Base-by-base conservation (phyloP, 1,140 invertebrate species). In the Zophobas morio region DNA sequence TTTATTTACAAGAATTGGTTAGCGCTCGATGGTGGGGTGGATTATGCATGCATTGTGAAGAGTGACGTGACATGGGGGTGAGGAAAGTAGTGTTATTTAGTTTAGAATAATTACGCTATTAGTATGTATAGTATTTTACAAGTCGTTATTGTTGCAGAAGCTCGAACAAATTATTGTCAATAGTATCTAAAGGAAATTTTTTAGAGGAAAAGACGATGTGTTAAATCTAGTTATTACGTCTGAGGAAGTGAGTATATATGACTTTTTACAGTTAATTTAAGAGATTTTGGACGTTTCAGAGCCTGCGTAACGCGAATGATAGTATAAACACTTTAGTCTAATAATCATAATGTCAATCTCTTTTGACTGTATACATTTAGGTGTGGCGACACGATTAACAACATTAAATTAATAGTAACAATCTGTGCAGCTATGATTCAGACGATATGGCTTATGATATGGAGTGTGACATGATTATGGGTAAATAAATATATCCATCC, bases 341-440 rank as follows among this genome's bases (percentile, higher is more conserved):
- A 6, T 39, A 39, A 51, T 75, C 76, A 77, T 77, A 77, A 77
- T 77, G 76, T 77, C 76, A 77, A 77, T 77, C 76, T 77, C 76
- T 60, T 37, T 53, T 63, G 53, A 75, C 3, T 8, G 57, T 60
- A 40, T 6, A 60, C 57, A 60, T 60, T 60, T 36, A 36, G 3
- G 3, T 37, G 37, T 60, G 37, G 35, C 6, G 34, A 60, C 35
- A 60, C 35, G 57, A 35, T 6, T 60, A 20, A 60, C 6, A 6
- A 60, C 35, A 60, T 60, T 8, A 35, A 39, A 2, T 39, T 42
- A 6, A 70, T 42, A 70, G 6, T 4, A 36, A 70, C 6, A 8
- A 3, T 2, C 4, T 40, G 1, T n/a, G n/a, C 6, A 51, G 20
- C 49, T 51, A 51, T 51, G 3, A 51, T 20, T 51, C 6, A 51